Conservation (phyloP, 1,140 invertebrate genomes). For the Ips nitidus region DNA sequence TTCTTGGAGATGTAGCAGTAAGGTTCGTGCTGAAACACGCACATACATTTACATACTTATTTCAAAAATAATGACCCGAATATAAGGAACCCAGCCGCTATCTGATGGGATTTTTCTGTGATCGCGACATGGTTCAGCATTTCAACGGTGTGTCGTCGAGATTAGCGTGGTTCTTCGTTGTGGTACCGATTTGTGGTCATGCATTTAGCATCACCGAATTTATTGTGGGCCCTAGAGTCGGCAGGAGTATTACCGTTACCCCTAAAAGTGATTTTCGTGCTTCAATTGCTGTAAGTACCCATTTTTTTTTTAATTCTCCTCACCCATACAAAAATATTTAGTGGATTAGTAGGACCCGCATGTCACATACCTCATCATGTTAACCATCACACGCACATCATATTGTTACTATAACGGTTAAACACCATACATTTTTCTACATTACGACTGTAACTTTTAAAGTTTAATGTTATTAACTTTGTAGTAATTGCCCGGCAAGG, state of each 20-base stretch:
- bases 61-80: constrained; percentile 34
- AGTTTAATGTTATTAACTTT: too few relatives aligned
- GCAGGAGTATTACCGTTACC: constrained; percentile 6
- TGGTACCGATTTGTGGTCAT: constrained; percentile 3
- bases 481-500: too few relatives aligned
- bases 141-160: constrained; percentile 7
- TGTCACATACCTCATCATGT: too few relatives aligned
- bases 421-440: too few relatives aligned
- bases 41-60: constrained; percentile 18
- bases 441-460: too few relatives aligned
- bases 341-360: too few relatives aligned
- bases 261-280: constrained; percentile 16
- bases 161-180: neutral
- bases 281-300: constrained; percentile 20
- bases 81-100: constrained; percentile 24
- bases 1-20: constrained; percentile 29
- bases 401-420: too few relatives aligned
- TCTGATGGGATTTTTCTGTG: constrained; percentile 28
- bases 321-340: neutral
- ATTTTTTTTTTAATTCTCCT: neutral
- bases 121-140: constrained; percentile 30
- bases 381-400: too few relatives aligned
- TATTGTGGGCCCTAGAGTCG: constrained; percentile 23
- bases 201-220: constrained; percentile 27
- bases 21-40: constrained; percentile 22